phyloP scores from a whole-genome alignment of 2,113 vertebrate species.

The Antennarius striatus region DNA sequence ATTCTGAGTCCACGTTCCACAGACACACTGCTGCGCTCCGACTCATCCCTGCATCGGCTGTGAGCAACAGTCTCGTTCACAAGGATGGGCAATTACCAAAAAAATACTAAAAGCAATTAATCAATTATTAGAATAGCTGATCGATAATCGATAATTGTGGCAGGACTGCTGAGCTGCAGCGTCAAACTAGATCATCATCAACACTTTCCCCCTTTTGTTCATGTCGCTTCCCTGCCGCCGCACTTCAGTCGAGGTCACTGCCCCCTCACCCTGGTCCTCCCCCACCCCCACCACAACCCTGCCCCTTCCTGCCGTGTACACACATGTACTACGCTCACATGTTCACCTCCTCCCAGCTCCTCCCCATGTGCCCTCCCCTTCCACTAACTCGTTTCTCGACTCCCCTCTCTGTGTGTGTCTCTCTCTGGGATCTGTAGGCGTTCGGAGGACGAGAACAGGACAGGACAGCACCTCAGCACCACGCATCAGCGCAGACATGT shows the following conservation, averaged over 20 bases:
- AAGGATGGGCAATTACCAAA: no score
- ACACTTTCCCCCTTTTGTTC: background rate
- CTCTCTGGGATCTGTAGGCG: slow-evolving; percentile 56
- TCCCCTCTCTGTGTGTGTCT: slow-evolving; percentile 45
- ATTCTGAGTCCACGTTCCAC: background rate
- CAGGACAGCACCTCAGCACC: slow-evolving; percentile 39
- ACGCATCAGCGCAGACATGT: slow-evolving; percentile 65
- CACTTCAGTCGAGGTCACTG: slow-evolving; percentile 41
- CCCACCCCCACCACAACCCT: background rate
- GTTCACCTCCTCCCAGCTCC: slow-evolving; percentile 70
- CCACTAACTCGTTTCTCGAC: slow-evolving; percentile 42
- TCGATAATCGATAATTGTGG: no score
- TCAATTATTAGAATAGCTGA: no score
- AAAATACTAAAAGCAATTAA: no score
- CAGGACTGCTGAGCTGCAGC: no score
- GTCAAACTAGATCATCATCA: background rate
- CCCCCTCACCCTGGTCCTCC: slow-evolving; percentile 28
- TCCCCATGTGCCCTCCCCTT: slow-evolving; percentile 42
- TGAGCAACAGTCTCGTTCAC: background rate
- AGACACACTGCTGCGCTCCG: background rate
- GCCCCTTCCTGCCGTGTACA: slow-evolving; percentile 32
- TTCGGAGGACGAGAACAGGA: slow-evolving; percentile 65
- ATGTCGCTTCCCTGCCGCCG: slow-evolving; percentile 10
- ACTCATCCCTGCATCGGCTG: background rate
- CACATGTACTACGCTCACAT: slow-evolving; percentile 64